Evolutionary conservation across 1,140 invertebrate species (phyloP).

Genomic region (Cardiocondyla obscurior): DNA sequence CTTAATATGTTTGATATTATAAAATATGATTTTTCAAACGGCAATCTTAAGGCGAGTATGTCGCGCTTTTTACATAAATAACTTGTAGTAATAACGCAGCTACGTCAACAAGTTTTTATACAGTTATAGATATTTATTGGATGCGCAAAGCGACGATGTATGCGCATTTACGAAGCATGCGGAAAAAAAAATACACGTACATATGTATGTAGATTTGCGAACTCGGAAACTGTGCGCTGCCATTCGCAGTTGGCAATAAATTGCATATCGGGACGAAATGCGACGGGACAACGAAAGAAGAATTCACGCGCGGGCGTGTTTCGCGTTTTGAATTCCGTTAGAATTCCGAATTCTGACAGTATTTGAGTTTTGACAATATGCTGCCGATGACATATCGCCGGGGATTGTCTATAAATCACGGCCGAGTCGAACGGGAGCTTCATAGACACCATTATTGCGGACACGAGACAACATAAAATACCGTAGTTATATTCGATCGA

Average conservation of each 20-base stretch:
- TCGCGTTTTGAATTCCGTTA: conserved; percentile 37
- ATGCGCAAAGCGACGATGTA: neutral
- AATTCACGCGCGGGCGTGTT: conserved; percentile 5
- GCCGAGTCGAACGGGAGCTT: neutral
- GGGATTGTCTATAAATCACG: conserved; percentile 46
- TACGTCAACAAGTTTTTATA: conserved; percentile 3
- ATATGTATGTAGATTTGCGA: conserved; percentile 8
- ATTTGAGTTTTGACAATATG: conserved; percentile 49
- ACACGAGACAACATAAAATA: conserved; percentile 43
- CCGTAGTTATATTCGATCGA: conserved; percentile 4
- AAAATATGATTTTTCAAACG: neutral
- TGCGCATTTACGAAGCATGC: neutral
- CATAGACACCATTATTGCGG: conserved; percentile 44
- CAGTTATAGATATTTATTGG: conserved; percentile 6
- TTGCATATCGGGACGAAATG: conserved; percentile 23
- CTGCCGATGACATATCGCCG: conserved; percentile 42
- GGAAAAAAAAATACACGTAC: conserved; percentile 17
- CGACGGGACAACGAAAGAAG: conserved; percentile 5
- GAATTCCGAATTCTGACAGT: conserved; percentile 38
- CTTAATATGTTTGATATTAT: no score
- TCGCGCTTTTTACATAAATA: neutral
- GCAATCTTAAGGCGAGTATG: neutral
- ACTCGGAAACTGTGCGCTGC: neutral
- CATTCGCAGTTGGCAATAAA: conserved; percentile 13
- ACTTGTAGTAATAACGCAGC: neutral